A percentile compares a stretch with the other conserved stretches of the same genome.
Evolutionary conservation across 2,888 invertebrate genomes (phyloP).

Genomic region (Dorcus hopei): DNA sequence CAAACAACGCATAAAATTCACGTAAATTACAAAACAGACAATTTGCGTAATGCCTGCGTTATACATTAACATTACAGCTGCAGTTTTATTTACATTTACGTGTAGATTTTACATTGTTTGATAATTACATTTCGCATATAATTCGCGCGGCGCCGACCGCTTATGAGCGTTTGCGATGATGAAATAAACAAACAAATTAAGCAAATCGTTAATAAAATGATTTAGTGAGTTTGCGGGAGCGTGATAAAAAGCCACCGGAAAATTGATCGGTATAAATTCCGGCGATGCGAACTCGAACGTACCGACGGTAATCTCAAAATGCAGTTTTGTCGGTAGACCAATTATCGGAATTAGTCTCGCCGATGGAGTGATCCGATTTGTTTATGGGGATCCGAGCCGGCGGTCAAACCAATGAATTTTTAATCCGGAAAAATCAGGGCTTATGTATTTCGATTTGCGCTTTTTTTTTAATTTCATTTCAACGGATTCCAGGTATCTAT

Average conservation of each 20-base stretch:
- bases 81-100: too few relatives aligned
- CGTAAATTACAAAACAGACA: too few relatives aligned
- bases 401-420: too few relatives aligned
- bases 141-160: too few relatives aligned
- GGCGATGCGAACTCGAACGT: background rate
- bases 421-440: background rate
- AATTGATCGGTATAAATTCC: slow-evolving; percentile 3
- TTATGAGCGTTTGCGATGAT: too few relatives aligned
- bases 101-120: too few relatives aligned
- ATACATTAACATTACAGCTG: too few relatives aligned
- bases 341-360: slow-evolving; percentile 5
- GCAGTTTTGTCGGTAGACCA: slow-evolving; percentile 4
- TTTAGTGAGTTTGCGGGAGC: background rate
- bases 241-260: slow-evolving; percentile 1
- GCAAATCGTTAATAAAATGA: background rate
- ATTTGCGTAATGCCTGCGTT: too few relatives aligned
- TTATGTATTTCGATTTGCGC: background rate
- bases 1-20: too few relatives aligned
- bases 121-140: too few relatives aligned
- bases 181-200: background rate
- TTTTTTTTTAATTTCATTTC: too few relatives aligned
- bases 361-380: background rate
- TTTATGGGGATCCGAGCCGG: background rate
- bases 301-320: slow-evolving; percentile 5
- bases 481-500: too few relatives aligned